Percentiles rank a stretch among this genome's conserved stretches.
Conservation (phyloP, 2,113 vertebrate genomes). For the Progne subis region DNA sequence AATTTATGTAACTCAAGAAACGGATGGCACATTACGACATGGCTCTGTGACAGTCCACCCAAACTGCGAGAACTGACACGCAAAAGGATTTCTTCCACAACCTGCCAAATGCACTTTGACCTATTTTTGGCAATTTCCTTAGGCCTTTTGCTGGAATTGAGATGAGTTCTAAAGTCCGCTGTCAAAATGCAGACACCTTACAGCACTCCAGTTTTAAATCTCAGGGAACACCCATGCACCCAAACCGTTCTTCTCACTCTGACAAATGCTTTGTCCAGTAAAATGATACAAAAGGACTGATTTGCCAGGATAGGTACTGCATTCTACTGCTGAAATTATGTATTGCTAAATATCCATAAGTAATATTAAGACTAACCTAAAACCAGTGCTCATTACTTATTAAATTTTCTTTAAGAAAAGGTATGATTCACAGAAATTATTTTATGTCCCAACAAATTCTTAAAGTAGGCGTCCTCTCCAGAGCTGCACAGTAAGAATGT, state of each 20-base stretch:
- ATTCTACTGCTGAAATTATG: not conserved
- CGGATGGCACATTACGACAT: rapidly evolving
- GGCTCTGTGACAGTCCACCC: not conserved
- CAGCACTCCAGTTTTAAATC: not conserved
- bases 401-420: not conserved
- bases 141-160: not conserved
- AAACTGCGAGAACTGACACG: not conserved
- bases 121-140: not conserved
- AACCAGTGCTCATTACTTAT: not conserved
- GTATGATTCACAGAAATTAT: not conserved
- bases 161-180: not conserved
- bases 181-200: not conserved
- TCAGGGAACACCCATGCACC: not conserved
- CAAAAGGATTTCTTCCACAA: not conserved
- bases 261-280: not conserved
- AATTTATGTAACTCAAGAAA: not conserved
- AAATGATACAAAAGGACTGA: not conserved
- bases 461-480: not conserved
- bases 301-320: not conserved
- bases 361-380: not conserved
- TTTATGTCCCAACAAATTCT: not conserved
- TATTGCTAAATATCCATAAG: not conserved
- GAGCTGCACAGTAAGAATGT: not conserved
- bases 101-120: not conserved
- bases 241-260: not conserved